phyloP scores from a whole-genome alignment of 2,797 vertebrate genomes.

The Scyliorhinus canicula region DNA sequence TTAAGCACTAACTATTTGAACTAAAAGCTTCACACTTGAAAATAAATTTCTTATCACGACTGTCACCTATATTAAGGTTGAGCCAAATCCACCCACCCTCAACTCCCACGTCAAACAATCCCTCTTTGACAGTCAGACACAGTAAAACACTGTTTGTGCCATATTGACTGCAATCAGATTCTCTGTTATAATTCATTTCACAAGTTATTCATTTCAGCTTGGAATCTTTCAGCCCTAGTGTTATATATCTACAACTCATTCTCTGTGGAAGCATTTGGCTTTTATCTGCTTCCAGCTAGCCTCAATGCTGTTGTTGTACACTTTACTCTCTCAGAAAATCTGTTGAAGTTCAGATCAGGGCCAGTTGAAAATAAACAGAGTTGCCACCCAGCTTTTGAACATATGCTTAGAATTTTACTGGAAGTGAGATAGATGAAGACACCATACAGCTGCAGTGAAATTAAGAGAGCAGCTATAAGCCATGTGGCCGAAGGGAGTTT shows the following conservation, averaged over 20 bases:
- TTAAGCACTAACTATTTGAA: conserved; percentile 42
- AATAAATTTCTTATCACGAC: conserved; percentile 65
- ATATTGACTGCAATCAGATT: conserved; percentile 76
- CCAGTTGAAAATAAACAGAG: conserved; percentile 37
- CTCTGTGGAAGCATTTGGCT: conserved; percentile 69
- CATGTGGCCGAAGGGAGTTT: conserved; percentile 17
- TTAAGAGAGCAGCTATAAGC: conserved; percentile 28
- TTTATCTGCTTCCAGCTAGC: conserved; percentile 79
- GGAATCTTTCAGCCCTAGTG: conserved; percentile 78
- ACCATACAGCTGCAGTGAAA: background rate
- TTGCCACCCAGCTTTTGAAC: conserved; percentile 37
- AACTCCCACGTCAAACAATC: conserved; percentile 64
- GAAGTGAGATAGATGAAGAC: conserved; percentile 25
- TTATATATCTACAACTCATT: conserved; percentile 74
- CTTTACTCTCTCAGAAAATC: conserved; percentile 47
- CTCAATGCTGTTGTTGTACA: conserved; percentile 75
- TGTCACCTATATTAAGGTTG: conserved; percentile 70
- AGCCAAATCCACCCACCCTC: conserved; percentile 65
- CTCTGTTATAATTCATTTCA: conserved; percentile 79
- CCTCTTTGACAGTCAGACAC: conserved; percentile 70
- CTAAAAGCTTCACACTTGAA: conserved; percentile 69
- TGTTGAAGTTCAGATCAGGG: conserved; percentile 32
- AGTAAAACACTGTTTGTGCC: conserved; percentile 71
- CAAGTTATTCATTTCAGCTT: conserved; percentile 55
- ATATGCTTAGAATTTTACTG: conserved; percentile 30